phyloP scores from a whole-genome alignment of 2,797 vertebrate genomes.

The Anguilla megastoma region DNA sequence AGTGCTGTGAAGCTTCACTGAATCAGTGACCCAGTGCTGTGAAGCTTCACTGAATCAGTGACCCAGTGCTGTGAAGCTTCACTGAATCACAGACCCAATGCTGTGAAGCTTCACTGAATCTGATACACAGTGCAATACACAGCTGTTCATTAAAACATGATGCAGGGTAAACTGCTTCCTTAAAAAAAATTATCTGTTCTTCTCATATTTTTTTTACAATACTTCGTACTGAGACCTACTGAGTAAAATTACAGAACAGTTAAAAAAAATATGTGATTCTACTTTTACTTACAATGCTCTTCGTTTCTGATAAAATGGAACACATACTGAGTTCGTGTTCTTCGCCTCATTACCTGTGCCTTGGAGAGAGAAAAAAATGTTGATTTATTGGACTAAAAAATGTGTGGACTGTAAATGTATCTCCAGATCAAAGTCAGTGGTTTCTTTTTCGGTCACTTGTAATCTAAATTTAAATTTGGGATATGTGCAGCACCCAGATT shows the following conservation, averaged over 20 bases:
- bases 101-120: too few relatives aligned
- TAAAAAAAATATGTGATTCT: not conserved
- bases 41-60: too few relatives aligned
- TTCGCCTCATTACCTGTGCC: not conserved
- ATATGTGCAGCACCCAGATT: conserved; percentile 30
- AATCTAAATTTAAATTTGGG: conserved; percentile 27
- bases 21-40: not conserved
- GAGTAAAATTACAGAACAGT: not conserved
- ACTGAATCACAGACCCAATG: not conserved
- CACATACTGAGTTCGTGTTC: not conserved
- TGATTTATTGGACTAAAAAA: conserved; percentile 17
- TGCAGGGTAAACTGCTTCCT: not conserved
- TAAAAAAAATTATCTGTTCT: not conserved
- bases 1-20: too few relatives aligned
- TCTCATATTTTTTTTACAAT: not conserved
- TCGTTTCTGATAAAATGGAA: not conserved
- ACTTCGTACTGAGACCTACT: not conserved
- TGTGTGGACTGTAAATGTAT: conserved; percentile 3
- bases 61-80: not conserved
- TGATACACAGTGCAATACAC: too few relatives aligned
- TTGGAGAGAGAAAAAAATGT: conserved; percentile 13
- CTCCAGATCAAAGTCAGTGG: conserved; percentile 3
- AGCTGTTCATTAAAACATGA: not conserved
- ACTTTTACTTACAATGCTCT: not conserved
- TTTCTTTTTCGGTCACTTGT: conserved; percentile 24